Conservation (phyloP, 2,888 invertebrate species). For the Drosophila lacicola region DNA sequence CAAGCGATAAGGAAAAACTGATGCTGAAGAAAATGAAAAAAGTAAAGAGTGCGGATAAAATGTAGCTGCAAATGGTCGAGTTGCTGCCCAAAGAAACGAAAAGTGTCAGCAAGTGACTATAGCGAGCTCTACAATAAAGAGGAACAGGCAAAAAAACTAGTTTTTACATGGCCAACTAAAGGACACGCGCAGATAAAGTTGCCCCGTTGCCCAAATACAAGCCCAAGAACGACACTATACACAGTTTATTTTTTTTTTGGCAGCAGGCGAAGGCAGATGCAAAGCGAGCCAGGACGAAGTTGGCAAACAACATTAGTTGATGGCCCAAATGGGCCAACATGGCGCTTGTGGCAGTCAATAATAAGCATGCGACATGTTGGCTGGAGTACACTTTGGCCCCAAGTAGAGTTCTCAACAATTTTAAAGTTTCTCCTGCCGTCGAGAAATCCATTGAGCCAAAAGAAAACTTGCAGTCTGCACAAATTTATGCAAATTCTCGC, state of each 20-base stretch:
- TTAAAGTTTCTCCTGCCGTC: conserved; percentile 54
- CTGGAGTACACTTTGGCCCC: conserved; percentile 63
- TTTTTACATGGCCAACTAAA: conserved; percentile 54
- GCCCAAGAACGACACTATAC: conserved; percentile 38
- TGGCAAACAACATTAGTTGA: conserved; percentile 81
- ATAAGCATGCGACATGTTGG: conserved; percentile 81
- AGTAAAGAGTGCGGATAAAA: conserved; percentile 58
- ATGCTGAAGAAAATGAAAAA: conserved; percentile 44
- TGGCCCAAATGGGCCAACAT: conserved; percentile 78
- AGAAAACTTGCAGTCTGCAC: conserved; percentile 29
- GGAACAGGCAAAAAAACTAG: conserved; percentile 47
- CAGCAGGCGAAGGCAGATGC: conserved; percentile 36
- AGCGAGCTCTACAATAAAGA: conserved; percentile 39
- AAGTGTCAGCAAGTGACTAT: conserved; percentile 72
- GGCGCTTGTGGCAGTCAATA: conserved; percentile 79
- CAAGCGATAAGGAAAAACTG: conserved; percentile 69
- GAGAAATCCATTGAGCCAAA: conserved; percentile 15
- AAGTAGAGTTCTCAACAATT: conserved; percentile 66
- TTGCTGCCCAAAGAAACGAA: conserved; percentile 58
- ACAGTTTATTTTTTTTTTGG: conserved; percentile 7
- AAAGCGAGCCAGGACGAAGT: conserved; percentile 58
- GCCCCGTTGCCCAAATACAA: conserved; percentile 42
- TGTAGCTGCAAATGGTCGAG: conserved; percentile 57
- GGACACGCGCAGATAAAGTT: conserved; percentile 64
- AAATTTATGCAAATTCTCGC: conserved; percentile 55